These are phyloP conservation scores for Diuraphis noxia DNA, from an alignment of 1,140 invertebrate species.

Conservation along the genomic window DNA sequence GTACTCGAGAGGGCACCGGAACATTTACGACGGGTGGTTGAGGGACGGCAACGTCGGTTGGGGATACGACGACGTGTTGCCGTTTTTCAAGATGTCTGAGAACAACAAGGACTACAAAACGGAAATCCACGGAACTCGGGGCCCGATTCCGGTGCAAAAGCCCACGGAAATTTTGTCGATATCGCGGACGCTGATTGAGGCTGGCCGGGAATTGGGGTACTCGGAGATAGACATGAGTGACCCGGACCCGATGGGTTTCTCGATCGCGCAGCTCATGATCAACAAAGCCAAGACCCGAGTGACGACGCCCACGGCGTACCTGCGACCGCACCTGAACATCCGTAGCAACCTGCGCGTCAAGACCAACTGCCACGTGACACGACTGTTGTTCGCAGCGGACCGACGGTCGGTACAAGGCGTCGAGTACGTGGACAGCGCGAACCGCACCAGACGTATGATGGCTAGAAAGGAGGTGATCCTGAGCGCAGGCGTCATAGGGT, in stretches of 20 bases:
- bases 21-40: slow-evolving; percentile 72
- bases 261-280: slow-evolving; percentile 64
- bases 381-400: slow-evolving; percentile 69
- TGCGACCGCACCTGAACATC: slow-evolving; percentile 61
- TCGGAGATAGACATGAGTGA: slow-evolving; percentile 65
- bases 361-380: slow-evolving; percentile 71
- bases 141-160: slow-evolving; percentile 65
- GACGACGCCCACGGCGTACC: slow-evolving; percentile 64
- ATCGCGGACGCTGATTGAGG: slow-evolving; percentile 65
- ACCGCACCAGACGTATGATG: slow-evolving; percentile 60
- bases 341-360: slow-evolving; percentile 71
- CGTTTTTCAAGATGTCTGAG: slow-evolving; percentile 67
- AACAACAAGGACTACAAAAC: slow-evolving; percentile 61
- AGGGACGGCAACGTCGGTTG: slow-evolving; percentile 67
- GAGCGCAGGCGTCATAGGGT: slow-evolving; percentile 77
- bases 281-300: slow-evolving; percentile 59
- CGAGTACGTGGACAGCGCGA: slow-evolving; percentile 51
- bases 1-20: slow-evolving; percentile 68
- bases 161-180: slow-evolving; percentile 64
- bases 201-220: slow-evolving; percentile 64
- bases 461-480: slow-evolving; percentile 70
- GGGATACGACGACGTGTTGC: slow-evolving; percentile 67
- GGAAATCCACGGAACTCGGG: slow-evolving; percentile 64
- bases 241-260: slow-evolving; percentile 63
- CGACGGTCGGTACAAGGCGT: slow-evolving; percentile 63